Conservation (phyloP, 1,140 invertebrate species). For the Euura lappo region DNA sequence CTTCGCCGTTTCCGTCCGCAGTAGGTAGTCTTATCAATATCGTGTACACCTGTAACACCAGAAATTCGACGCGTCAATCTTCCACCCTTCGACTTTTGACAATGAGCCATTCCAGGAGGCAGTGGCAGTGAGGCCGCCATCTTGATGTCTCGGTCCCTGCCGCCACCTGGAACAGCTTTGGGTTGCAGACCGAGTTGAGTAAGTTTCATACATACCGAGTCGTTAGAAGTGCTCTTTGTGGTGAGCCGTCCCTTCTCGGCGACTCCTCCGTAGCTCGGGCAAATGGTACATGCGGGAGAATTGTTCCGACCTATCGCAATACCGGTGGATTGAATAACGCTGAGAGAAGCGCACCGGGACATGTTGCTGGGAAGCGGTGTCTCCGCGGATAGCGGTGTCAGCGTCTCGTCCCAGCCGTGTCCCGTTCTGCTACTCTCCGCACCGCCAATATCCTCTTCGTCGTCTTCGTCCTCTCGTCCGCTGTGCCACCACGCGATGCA, state of each 20-base stretch:
- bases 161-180: too few species aligned
- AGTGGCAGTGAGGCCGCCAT: too few species aligned
- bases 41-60: constrained; percentile 74
- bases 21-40: constrained; percentile 86
- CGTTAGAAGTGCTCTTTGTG: constrained; percentile 55
- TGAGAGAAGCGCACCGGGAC: constrained; percentile 83
- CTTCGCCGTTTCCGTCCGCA: constrained; percentile 62
- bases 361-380: constrained; percentile 84
- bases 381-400: constrained; percentile 83
- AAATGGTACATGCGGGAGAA: constrained; percentile 44
- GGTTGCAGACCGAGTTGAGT: too few species aligned
- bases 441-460: constrained; percentile 68
- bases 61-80: too few species aligned
- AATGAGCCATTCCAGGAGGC: too few species aligned
- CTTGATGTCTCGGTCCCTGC: too few species aligned
- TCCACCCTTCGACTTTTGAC: too few species aligned
- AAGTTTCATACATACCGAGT: constrained; percentile 51
- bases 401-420: constrained; percentile 70
- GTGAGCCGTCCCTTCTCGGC: constrained; percentile 40
- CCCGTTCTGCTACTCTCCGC: constrained; percentile 71
- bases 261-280: constrained; percentile 35
- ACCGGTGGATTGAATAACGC: constrained; percentile 76
- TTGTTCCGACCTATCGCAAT: constrained; percentile 51
- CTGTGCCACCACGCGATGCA: constrained; percentile 88
- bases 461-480: constrained; percentile 79